Conservation (phyloP, 2,797 vertebrate species). For the Diplodus puntazzo region DNA sequence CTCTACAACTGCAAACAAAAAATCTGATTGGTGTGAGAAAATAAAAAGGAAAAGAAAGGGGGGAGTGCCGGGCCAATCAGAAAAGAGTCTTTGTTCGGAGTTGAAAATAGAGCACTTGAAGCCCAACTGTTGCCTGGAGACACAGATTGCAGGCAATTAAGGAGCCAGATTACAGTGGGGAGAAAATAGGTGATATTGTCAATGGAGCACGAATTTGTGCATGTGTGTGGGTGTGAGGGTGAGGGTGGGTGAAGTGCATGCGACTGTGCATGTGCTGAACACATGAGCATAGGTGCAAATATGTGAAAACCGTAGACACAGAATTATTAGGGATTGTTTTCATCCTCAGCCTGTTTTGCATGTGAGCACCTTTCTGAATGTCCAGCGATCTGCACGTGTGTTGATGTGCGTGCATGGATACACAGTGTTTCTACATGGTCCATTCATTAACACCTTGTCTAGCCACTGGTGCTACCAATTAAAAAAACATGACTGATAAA, state of each 20-base stretch:
- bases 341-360: neutral
- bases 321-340: slow-evolving; percentile 19
- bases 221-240: slow-evolving; percentile 41
- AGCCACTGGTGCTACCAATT: neutral
- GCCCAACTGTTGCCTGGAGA: slow-evolving; percentile 80
- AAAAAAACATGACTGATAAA: slow-evolving; percentile 2
- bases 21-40: slow-evolving; percentile 59
- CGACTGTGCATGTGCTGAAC: slow-evolving; percentile 41
- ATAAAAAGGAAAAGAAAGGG: slow-evolving; percentile 42
- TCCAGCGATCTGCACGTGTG: neutral
- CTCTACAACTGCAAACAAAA: slow-evolving; percentile 49
- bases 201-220: slow-evolving; percentile 65
- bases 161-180: slow-evolving; percentile 70
- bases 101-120: slow-evolving; percentile 77
- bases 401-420: neutral
- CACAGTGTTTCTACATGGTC: neutral
- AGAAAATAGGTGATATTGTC: slow-evolving; percentile 75
- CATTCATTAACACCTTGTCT: neutral
- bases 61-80: slow-evolving; percentile 65
- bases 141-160: slow-evolving; percentile 78
- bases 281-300: slow-evolving; percentile 26
- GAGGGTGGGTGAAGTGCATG: slow-evolving; percentile 35
- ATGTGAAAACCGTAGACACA: slow-evolving; percentile 43
- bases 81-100: slow-evolving; percentile 61
- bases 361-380: slow-evolving; percentile 5